Base-by-base conservation (phyloP, 2,113 vertebrate genomes). In the Craseonycteris thonglongyai region DNA sequence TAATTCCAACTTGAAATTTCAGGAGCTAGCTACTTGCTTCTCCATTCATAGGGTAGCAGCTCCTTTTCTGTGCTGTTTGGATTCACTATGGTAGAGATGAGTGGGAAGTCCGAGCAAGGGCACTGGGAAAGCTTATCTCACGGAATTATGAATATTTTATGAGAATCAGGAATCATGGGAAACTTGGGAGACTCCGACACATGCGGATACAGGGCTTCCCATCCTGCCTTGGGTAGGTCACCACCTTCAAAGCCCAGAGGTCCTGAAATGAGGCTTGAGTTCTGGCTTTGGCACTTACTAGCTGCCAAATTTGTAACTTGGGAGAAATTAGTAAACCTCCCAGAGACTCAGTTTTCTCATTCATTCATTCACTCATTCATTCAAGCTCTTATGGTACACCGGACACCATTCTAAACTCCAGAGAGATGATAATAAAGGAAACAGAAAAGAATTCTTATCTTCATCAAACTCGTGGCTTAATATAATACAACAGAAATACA, bases 1-100 rank as follows among this genome's bases (percentile, higher is more conserved):
- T 95, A 71, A 94, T 65, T 86, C 40, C 16, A 74, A 75, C 33
- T 68, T 89, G 86, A 90, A 95, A 82, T 79, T 79, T 40, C 59
- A 74, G 65, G 58, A 66, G 10, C 19, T 42, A 16, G 74, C 76
- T 68, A 28, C 45, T 85, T 86, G 35, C 11, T 86, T 90, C 47
- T 93, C 19, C 83, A 6, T 19, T 87, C 5, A 9, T 19, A 16
- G 58, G 47, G n/a, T 11, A 85, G 61, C 24, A 72, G 24, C 26
- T 91, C 14, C 9, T 86, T 54, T 59, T 84, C 42, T 35, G 51
- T 51, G 38, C 12, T 51, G 14, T 80, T 94, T 88, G 45, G 26
- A 96, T 40, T 83, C 47, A 51, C 54, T 56, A 30, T 65, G 63
- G 76, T 91, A 86, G 63, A 88, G 22, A 19, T 63, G 61, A 86